phyloP scores from a whole-genome alignment of 2,113 vertebrate species.

The Apistogramma diplotaenia region DNA sequence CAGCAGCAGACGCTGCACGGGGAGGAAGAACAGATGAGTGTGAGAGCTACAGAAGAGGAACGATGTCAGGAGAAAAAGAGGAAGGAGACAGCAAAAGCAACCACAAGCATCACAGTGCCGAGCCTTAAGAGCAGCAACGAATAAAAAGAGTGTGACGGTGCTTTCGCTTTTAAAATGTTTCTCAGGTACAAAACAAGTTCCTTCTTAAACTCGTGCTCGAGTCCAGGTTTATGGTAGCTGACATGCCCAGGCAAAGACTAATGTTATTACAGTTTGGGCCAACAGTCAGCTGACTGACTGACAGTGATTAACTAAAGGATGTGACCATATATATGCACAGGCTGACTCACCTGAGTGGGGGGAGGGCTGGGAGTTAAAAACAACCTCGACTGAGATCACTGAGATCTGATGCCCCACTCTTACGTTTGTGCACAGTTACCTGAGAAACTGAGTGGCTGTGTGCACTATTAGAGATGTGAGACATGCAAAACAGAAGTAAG shows the following conservation, averaged over 20 bases:
- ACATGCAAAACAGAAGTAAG: neutral
- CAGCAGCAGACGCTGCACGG: neutral
- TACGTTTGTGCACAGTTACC: neutral
- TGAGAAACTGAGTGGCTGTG: neutral
- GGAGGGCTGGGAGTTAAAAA: neutral
- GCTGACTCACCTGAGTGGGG: slow-evolving; percentile 18
- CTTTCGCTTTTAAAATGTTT: neutral
- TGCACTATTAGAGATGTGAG: neutral
- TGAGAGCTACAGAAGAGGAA: slow-evolving; percentile 32
- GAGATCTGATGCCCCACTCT: neutral
- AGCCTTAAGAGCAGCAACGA: neutral
- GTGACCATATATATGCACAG: neutral
- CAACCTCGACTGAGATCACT: neutral
- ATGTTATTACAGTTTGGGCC: neutral
- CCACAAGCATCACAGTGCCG: slow-evolving; percentile 15
- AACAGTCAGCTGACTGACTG: slow-evolving; percentile 2
- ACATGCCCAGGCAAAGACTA: slow-evolving; percentile 10
- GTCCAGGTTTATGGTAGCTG: neutral
- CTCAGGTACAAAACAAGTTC: neutral
- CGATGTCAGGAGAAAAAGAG: slow-evolving; percentile 30
- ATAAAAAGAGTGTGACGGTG: slow-evolving; percentile 4
- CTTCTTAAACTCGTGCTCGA: neutral
- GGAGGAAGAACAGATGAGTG: slow-evolving; percentile 30
- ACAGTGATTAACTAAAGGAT: neutral
- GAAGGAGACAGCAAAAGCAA: slow-evolving; percentile 13